Conservation (phyloP, 1,140 invertebrate genomes). For the Steinernema feltiae region DNA sequence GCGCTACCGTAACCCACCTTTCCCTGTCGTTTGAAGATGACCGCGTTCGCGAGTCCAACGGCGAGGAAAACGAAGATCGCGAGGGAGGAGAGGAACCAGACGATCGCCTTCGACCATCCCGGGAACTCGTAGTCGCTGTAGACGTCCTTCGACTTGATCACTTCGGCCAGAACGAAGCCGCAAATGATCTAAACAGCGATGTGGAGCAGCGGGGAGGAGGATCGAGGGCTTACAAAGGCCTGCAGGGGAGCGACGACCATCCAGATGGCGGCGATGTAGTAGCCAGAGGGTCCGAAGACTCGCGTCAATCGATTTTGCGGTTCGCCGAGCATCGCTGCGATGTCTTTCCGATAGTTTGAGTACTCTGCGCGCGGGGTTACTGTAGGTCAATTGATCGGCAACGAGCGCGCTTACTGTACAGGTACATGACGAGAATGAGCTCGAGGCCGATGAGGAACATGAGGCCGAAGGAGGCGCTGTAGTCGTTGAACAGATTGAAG, state of each 20-base stretch:
- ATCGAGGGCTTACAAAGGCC: conserved; percentile 11
- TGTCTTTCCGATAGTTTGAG: conserved; percentile 24
- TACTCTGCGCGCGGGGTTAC: conserved; percentile 15
- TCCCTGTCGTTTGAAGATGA: background rate
- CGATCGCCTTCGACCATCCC: background rate
- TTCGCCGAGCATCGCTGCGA: conserved; percentile 22
- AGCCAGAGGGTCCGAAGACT: conserved; percentile 31
- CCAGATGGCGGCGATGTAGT: conserved; percentile 29
- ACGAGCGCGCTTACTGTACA: conserved; percentile 28
- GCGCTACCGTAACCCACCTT: background rate
- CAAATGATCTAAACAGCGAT: background rate
- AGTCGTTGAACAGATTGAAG: conserved; percentile 43
- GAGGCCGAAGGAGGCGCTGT: conserved; percentile 35
- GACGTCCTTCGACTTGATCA: background rate
- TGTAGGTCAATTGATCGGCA: background rate
- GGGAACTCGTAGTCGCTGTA: background rate
- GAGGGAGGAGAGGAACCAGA: background rate
- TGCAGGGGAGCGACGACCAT: conserved; percentile 27
- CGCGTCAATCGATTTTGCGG: conserved; percentile 18
- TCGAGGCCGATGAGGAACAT: conserved; percentile 32
- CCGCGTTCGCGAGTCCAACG: background rate
- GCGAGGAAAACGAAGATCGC: background rate
- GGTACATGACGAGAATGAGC: conserved; percentile 32
- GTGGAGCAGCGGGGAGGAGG: background rate
- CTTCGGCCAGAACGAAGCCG: background rate